phyloP scores from a whole-genome alignment of 2,113 vertebrate species.

The Cyprinodon tularosa region DNA sequence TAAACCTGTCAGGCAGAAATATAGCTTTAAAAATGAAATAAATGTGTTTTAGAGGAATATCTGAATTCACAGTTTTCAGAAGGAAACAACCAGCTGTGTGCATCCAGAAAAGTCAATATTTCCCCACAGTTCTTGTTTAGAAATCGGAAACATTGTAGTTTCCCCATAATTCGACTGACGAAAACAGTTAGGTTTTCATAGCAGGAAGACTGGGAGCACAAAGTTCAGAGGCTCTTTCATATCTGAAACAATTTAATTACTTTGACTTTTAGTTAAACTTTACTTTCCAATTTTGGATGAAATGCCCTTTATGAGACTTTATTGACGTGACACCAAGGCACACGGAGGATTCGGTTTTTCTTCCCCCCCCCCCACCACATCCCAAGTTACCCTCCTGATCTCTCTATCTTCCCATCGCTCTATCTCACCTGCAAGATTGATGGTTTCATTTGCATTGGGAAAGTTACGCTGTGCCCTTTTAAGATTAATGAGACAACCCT shows the following conservation, averaged over 20 bases:
- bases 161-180: neutral
- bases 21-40: neutral
- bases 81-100: neutral
- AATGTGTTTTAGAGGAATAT: neutral
- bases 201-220: neutral
- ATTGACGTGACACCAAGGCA: neutral
- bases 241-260: slow-evolving; percentile 11
- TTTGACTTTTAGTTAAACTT: slow-evolving; percentile 7
- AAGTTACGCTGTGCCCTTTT: slow-evolving; percentile 36
- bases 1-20: neutral
- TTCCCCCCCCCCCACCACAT: neutral
- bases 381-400: slow-evolving; percentile 22
- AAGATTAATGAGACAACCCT: slow-evolving; percentile 71
- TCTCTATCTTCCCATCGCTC: slow-evolving; percentile 26
- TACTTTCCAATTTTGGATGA: neutral
- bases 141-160: neutral
- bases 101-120: neutral
- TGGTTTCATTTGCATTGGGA: slow-evolving; percentile 64
- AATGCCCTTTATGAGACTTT: slow-evolving; percentile 15
- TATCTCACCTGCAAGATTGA: slow-evolving; percentile 54
- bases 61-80: neutral
- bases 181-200: neutral
- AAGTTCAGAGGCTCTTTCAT: neutral
- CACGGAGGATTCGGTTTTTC: neutral
- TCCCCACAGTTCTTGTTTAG: neutral